Evolutionary conservation across 2,113 vertebrate species (phyloP).

Genomic region (Rhinoptilus africanus): DNA sequence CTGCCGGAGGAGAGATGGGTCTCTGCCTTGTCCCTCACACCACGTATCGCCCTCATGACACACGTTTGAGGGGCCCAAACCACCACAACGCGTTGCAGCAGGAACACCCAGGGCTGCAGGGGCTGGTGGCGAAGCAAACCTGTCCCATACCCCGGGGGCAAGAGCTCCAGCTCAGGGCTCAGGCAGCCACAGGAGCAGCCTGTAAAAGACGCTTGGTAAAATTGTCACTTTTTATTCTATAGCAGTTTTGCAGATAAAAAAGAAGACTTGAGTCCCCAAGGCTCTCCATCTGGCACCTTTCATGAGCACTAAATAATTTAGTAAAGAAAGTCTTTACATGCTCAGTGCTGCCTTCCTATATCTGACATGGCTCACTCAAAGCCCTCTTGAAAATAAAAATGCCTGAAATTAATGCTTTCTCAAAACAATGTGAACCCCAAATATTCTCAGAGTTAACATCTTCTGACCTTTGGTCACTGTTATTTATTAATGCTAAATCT

Average conservation of each 20-base stretch:
- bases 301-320: constrained; percentile 27
- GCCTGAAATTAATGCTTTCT: not conserved
- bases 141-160: fast-evolving
- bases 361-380: not conserved
- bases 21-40: not conserved
- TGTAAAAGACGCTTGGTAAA: not conserved
- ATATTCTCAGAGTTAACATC: not conserved
- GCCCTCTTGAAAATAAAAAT: not conserved
- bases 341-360: not conserved
- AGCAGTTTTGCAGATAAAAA: not conserved
- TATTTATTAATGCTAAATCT: not conserved
- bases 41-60: fast-evolving
- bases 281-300: constrained; percentile 26
- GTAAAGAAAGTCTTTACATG: not conserved
- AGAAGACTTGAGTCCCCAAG: not conserved
- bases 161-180: not conserved
- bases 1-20: not conserved
- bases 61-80: no score
- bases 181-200: not conserved
- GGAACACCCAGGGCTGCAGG: not conserved
- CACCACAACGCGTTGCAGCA: fast-evolving
- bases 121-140: not conserved
- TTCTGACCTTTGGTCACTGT: not conserved
- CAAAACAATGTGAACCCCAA: not conserved
- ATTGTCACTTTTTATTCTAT: not conserved